A percentile compares a stretch with the other conserved stretches of the same genome.
phyloP scores from a whole-genome alignment of 2,888 invertebrate genomes.

The Drosophila austrosaltans region DNA sequence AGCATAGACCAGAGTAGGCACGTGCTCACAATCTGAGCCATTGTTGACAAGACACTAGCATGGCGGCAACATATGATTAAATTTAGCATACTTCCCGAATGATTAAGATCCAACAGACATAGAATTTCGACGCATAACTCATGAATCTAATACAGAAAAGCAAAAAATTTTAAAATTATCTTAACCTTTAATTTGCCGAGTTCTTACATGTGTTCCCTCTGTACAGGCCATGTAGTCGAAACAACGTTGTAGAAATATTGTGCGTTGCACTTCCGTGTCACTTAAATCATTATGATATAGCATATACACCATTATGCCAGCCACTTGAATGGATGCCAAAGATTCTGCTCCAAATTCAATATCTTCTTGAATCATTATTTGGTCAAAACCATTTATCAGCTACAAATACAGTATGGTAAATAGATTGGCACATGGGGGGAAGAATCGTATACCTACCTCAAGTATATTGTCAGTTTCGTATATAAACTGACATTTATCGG shows the following conservation, averaged over 20 bases:
- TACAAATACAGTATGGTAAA: neutral
- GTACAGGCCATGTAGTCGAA: slow-evolving; percentile 64
- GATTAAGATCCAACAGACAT: slow-evolving; percentile 35
- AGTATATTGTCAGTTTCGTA: slow-evolving; percentile 50
- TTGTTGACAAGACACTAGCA: slow-evolving; percentile 49
- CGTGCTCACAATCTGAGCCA: slow-evolving; percentile 56
- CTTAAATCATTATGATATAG: slow-evolving; percentile 43
- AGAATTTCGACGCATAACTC: slow-evolving; percentile 51
- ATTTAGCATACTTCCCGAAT: slow-evolving; percentile 52
- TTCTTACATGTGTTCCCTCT: slow-evolving; percentile 55
- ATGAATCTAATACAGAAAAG: slow-evolving; percentile 40
- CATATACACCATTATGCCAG: slow-evolving; percentile 62
- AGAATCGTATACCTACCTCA: slow-evolving; percentile 36
- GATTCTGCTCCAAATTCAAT: slow-evolving; percentile 54
- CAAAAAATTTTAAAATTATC: neutral
- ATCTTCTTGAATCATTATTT: slow-evolving; percentile 44
- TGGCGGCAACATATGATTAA: slow-evolving; percentile 57
- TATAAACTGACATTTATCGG: slow-evolving; percentile 42
- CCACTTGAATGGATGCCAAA: slow-evolving; percentile 51
- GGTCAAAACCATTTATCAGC: slow-evolving; percentile 48
- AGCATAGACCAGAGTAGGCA: slow-evolving; percentile 61
- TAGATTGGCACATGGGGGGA: no score
- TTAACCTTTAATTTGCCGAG: no score
- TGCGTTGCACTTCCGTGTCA: slow-evolving; percentile 47
- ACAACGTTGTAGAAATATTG: slow-evolving; percentile 51